Base-by-base conservation (phyloP, 2,113 vertebrate species). In the Oxygymnocypris stewartii region DNA sequence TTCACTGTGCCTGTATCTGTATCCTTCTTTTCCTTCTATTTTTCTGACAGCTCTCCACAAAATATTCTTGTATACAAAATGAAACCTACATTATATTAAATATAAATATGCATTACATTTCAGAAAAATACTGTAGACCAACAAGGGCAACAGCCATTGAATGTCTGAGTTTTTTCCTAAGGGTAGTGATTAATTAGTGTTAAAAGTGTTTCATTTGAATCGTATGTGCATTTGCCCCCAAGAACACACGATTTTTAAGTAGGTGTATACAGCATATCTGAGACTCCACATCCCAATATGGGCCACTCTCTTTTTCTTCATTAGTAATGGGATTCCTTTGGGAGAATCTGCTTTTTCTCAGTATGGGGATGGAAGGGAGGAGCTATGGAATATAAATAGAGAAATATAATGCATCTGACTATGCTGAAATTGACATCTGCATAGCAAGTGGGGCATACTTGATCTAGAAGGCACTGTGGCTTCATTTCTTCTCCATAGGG, bases 231-330 rank as follows among this genome's bases (percentile, higher is more conserved):
- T 44, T 2, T 44, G 4, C 18, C 37, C 71, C 20, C 37, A n/a
- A n/a, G 37, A 74, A 74, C 23, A 42, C 69, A 42, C 18, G 2
- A 7, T 84, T 35, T 73, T 10, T 71, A 57, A 12, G 16, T 11
- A 79, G 4, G 18, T 47, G 28, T 40, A 51, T 51, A 40, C 51
- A 40, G 51, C 31, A 61, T 61, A 35, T 61, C 51, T 40, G 2
- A 79, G 51, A 79, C 20, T 37, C 54, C 5, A 40, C 20, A 37
- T 57, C 18, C 76, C 20, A 20, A 79, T n/a, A 63, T 63, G 57
- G 57, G 78, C 61, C 57, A 65, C 16, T 25, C 57, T 65, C 40
- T 51, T 44, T 76, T 76, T 85, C 63, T 79, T 85, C 76, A 85
- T 77, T 40, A 78, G 42, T 31, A 69, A 13, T 23, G 23, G 44